Conservation (phyloP, 1,140 invertebrate genomes). For the Harpegnathos saltator region DNA sequence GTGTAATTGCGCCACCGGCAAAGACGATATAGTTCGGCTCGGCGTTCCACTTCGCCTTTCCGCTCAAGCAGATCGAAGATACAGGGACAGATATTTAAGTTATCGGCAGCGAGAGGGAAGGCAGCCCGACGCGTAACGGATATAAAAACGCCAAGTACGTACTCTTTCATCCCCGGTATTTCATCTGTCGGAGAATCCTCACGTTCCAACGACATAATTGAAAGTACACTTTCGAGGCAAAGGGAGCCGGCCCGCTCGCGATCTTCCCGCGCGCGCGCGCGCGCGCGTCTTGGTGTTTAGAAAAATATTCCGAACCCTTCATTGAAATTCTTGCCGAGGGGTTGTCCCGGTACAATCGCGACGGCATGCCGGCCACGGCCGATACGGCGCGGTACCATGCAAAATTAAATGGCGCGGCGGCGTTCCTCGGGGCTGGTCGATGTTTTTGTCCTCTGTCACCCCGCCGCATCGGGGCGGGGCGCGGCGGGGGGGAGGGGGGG, state of each 20-base stretch:
- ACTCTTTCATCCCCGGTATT: slow-evolving; percentile 9
- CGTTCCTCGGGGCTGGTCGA: slow-evolving; percentile 30
- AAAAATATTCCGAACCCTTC: slow-evolving; percentile 58
- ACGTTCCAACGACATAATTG: slow-evolving; percentile 28
- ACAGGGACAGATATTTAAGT: slow-evolving; percentile 4
- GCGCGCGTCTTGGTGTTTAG: slow-evolving; percentile 12
- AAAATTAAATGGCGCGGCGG: slow-evolving; percentile 42
- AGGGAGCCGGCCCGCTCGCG: background rate
- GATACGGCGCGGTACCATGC: slow-evolving; percentile 27
- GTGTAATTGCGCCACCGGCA: background rate
- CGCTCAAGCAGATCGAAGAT: background rate
- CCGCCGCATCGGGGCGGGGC: no score
- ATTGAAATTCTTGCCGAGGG: slow-evolving; percentile 52
- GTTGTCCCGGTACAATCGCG: slow-evolving; percentile 28
- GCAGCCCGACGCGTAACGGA: background rate
- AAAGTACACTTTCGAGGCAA: slow-evolving; percentile 29
- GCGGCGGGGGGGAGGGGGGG: no score
- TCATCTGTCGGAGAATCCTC: background rate
- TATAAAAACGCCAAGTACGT: background rate
- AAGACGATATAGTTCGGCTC: background rate
- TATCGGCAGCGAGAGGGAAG: background rate
- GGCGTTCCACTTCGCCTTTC: no score
- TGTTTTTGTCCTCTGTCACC: slow-evolving; percentile 1
- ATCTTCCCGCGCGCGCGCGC: background rate
- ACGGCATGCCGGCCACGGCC: slow-evolving; percentile 25